Evolutionary conservation across 2,113 vertebrate species (phyloP).

Genomic region (Platichthys flesus): DNA sequence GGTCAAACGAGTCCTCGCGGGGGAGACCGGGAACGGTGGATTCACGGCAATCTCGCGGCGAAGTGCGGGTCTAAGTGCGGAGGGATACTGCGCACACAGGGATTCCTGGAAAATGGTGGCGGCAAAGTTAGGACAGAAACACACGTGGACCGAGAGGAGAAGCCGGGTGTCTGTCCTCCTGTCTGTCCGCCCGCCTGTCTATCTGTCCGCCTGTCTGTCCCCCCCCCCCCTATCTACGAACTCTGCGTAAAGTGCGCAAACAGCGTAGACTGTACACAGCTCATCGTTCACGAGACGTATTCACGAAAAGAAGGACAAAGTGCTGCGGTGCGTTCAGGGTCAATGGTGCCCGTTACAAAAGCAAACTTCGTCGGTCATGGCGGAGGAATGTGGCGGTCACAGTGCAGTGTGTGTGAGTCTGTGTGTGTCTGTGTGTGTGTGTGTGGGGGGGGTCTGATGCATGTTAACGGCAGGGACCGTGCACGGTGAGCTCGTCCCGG

Average conservation of each 20-base stretch:
- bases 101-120: conserved; percentile 82
- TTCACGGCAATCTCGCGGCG: accelerated
- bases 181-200: conserved; percentile 1
- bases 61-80: conserved; percentile 60
- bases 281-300: too few relatives aligned
- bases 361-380: neutral
- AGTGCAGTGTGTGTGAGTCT: neutral
- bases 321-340: neutral
- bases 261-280: neutral
- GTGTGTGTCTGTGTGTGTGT: too few relatives aligned
- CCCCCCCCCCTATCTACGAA: too few relatives aligned
- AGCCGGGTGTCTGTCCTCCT: conserved; percentile 72
- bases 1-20: neutral
- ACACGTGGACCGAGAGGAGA: conserved; percentile 73
- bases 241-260: neutral
- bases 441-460: neutral
- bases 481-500: neutral
- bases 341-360: neutral
- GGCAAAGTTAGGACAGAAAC: conserved; percentile 65
- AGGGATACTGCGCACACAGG: conserved; percentile 48
- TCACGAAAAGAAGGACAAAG: too few relatives aligned
- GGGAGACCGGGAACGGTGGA: accelerated
- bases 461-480: neutral
- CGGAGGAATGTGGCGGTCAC: conserved; percentile 7
- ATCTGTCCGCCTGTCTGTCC: conserved; percentile 4